These are phyloP conservation scores for Rhinoraja longicauda DNA, from an alignment of 2,797 vertebrate species.

Conservation along the genomic window DNA sequence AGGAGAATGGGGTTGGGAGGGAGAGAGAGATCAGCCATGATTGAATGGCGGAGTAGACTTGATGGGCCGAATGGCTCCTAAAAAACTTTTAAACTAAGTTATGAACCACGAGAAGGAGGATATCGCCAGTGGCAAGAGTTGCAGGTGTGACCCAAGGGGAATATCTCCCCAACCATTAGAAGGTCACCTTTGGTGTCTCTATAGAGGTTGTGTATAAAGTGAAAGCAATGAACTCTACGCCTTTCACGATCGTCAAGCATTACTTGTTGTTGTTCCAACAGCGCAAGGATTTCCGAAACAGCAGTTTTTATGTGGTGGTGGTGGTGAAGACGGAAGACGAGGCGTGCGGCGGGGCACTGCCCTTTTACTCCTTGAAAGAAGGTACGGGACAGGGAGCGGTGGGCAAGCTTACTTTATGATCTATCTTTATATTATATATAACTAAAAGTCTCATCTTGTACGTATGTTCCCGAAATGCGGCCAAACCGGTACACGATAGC, in stretches of 20 bases:
- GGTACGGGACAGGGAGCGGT: conserved; percentile 31
- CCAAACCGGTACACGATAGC: too few relatives aligned
- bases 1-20: too few relatives aligned
- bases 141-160: too few relatives aligned
- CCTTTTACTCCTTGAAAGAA: conserved; percentile 75
- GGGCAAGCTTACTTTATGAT: not conserved
- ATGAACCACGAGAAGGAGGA: too few relatives aligned
- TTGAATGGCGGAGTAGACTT: too few relatives aligned
- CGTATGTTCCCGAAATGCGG: too few relatives aligned
- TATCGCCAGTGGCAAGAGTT: too few relatives aligned
- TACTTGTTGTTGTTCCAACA: conserved; percentile 43
- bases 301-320: conserved; percentile 92
- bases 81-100: too few relatives aligned
- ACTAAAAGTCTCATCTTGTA: too few relatives aligned
- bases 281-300: conserved; percentile 91
- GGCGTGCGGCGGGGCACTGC: conserved; percentile 79
- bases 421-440: too few relatives aligned
- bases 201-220: not conserved
- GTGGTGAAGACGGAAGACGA: conserved; percentile 96
- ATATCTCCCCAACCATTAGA: not conserved
- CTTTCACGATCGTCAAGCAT: not conserved
- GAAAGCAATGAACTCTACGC: not conserved
- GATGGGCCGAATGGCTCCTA: too few relatives aligned
- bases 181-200: not conserved
- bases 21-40: too few relatives aligned